These are phyloP conservation scores for Eumaeus atala DNA, from an alignment of 1,140 invertebrate species.

Conservation along the genomic window DNA sequence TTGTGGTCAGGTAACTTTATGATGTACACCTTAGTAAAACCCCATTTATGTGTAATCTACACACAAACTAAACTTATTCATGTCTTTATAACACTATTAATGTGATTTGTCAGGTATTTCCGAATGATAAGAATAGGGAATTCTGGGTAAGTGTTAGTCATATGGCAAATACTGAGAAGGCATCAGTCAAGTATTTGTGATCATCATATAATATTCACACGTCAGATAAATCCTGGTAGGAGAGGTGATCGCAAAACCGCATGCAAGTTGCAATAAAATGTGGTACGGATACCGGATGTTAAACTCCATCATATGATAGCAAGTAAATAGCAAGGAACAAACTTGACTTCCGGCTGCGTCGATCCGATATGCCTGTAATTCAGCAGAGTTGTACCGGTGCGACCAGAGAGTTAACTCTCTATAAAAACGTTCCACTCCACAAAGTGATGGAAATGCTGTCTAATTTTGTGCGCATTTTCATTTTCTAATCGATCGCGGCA, in stretches of 20 bases:
- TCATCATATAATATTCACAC: background rate
- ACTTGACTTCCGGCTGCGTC: too few species aligned
- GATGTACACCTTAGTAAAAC: conserved; percentile 10
- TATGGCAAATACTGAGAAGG: background rate
- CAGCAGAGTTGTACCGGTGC: too few species aligned
- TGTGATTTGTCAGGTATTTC: conserved; percentile 6
- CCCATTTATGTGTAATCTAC: background rate
- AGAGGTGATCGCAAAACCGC: background rate
- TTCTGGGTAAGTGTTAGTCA: conserved; percentile 3
- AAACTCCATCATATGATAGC: too few species aligned
- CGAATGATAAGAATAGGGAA: background rate
- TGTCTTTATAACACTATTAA: conserved; percentile 9
- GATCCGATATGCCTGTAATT: too few species aligned
- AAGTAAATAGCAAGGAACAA: too few species aligned
- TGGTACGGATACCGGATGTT: too few species aligned
- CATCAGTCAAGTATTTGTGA: background rate
- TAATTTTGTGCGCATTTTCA: too few species aligned
- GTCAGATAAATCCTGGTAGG: background rate
- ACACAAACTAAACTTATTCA: conserved; percentile 2
- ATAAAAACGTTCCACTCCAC: too few species aligned
- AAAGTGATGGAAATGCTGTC: too few species aligned
- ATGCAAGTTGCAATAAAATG: too few species aligned
- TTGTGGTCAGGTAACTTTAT: conserved; percentile 19
- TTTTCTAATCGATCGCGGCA: too few species aligned
- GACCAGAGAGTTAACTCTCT: too few species aligned